phyloP scores from a whole-genome alignment of 2,113 vertebrate species.

The Limanda limanda region DNA sequence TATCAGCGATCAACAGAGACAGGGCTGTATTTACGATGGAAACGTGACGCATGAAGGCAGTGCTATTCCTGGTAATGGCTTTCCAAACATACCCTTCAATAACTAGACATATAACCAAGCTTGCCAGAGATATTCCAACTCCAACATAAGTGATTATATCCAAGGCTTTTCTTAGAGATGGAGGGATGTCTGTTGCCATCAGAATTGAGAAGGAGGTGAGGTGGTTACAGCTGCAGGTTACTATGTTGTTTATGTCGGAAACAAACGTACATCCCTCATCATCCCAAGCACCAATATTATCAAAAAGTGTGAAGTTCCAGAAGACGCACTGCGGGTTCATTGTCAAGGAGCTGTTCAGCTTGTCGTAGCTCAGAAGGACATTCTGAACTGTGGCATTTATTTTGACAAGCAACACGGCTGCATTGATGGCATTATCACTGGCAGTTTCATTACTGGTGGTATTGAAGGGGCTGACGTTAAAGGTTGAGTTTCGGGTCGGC shows the following conservation, averaged over 20 bases:
- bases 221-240: slow-evolving; percentile 84
- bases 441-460: slow-evolving; percentile 72
- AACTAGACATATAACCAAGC: slow-evolving; percentile 85
- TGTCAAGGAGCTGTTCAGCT: slow-evolving; percentile 67
- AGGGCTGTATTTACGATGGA: slow-evolving; percentile 87
- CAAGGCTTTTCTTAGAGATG: background rate
- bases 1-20: slow-evolving; percentile 84
- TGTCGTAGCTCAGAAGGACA: slow-evolving; percentile 79
- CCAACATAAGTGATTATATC: slow-evolving; percentile 80
- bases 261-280: slow-evolving; percentile 56
- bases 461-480: background rate
- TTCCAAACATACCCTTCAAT: slow-evolving; percentile 87
- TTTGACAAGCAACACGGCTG: slow-evolving; percentile 81
- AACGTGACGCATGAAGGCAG: slow-evolving; percentile 88
- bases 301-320: slow-evolving; percentile 82
- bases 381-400: slow-evolving; percentile 61
- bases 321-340: slow-evolving; percentile 81
- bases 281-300: slow-evolving; percentile 78
- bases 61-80: slow-evolving; percentile 81
- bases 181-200: slow-evolving; percentile 75
- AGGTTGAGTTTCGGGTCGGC: slow-evolving; percentile 53
- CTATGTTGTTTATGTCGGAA: background rate
- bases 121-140: slow-evolving; percentile 85
- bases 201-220: slow-evolving; percentile 90
- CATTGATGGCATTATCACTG: slow-evolving; percentile 72